Percentiles rank a stretch among this genome's conserved stretches.
Evolutionary conservation across 2,888 invertebrate species (phyloP).

Genomic region (Onthophagus sagittarius): DNA sequence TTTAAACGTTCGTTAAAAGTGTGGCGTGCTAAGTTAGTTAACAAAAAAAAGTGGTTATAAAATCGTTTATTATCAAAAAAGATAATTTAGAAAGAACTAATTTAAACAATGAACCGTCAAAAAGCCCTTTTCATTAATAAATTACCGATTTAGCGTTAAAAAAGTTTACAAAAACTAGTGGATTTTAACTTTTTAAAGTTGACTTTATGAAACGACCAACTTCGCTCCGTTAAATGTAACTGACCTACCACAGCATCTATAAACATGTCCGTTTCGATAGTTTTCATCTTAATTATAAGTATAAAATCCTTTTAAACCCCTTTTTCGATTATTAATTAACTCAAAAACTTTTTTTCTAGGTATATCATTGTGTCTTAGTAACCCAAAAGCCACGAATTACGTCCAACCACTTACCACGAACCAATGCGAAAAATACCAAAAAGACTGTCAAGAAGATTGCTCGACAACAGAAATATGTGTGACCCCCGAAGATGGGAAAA

Average conservation of each 20-base stretch:
- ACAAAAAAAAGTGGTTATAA: too few relatives aligned
- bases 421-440: slow-evolving; percentile 68
- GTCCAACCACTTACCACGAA: slow-evolving; percentile 46
- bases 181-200: neutral
- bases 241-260: slow-evolving; percentile 39
- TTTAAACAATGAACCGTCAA: too few relatives aligned
- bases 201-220: neutral
- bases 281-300: slow-evolving; percentile 14
- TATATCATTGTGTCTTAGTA: neutral
- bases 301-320: neutral
- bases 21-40: too few relatives aligned
- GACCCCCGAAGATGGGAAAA: slow-evolving; percentile 56
- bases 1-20: too few relatives aligned
- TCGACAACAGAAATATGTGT: slow-evolving; percentile 59
- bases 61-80: too few relatives aligned
- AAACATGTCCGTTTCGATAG: slow-evolving; percentile 2
- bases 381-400: slow-evolving; percentile 28
- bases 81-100: too few relatives aligned
- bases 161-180: neutral
- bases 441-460: slow-evolving; percentile 49
- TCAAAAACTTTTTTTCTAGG: neutral
- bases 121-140: too few relatives aligned
- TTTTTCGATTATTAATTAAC: neutral
- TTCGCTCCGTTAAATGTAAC: slow-evolving; percentile 26
- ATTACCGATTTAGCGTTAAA: neutral